Conservation (phyloP, 2,113 vertebrate genomes). For the Bubo scandiacus region DNA sequence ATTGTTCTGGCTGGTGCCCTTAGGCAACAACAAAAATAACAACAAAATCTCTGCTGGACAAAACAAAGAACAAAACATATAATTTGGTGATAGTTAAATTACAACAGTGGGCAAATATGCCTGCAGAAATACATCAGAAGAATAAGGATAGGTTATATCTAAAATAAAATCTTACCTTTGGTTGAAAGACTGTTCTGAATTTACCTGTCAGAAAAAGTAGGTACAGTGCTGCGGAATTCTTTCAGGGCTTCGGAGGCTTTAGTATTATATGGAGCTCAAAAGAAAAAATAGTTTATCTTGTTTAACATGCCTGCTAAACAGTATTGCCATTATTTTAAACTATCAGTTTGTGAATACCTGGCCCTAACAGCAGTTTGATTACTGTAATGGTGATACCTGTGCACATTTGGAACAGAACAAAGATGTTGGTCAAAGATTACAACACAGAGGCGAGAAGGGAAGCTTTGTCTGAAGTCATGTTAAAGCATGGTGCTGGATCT, state of each 20-base stretch:
- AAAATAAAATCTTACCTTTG: not conserved
- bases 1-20: not conserved
- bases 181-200: not conserved
- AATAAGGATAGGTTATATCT: not conserved
- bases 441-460: fast-evolving
- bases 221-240: not conserved
- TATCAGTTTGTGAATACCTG: not conserved
- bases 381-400: not conserved
- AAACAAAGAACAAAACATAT: not conserved
- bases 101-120: not conserved
- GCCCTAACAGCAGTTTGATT: not conserved
- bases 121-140: not conserved
- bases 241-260: not conserved
- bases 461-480: not conserved
- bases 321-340: not conserved
- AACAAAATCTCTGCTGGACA: not conserved
- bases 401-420: not conserved
- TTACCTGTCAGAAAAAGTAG: not conserved
- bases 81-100: not conserved
- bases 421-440: not conserved
- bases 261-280: not conserved
- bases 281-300: not conserved
- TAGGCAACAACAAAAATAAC: not conserved
- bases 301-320: not conserved
- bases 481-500: not conserved